A percentile compares a stretch with the other conserved stretches of the same genome.
These are phyloP conservation scores for Xanthia icteritia DNA, from an alignment of 2,888 invertebrate species.

Conservation along the genomic window DNA sequence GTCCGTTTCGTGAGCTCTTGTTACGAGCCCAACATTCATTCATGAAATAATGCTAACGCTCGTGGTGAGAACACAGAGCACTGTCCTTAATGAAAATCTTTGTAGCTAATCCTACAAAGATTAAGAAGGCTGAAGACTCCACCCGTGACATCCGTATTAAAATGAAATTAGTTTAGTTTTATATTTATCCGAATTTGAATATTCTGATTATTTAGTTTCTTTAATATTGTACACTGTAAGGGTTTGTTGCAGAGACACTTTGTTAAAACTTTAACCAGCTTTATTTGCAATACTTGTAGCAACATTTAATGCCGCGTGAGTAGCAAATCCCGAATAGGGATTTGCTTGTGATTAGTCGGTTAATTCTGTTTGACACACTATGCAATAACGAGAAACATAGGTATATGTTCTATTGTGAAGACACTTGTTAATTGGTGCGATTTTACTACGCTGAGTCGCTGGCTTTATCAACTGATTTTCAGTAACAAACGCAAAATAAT, in stretches of 20 bases:
- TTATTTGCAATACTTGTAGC: background rate
- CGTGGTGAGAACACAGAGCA: no score
- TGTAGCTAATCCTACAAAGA: background rate
- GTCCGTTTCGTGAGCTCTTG: background rate
- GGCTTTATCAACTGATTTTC: no score
- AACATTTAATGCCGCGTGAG: no score
- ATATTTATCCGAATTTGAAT: background rate
- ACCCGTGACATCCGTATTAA: background rate
- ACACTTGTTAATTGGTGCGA: background rate
- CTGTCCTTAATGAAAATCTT: background rate
- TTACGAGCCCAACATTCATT: background rate
- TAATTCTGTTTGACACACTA: background rate
- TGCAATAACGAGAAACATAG: background rate
- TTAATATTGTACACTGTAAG: background rate
- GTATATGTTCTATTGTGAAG: background rate
- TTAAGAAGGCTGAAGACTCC: background rate
- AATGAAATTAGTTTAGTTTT: background rate
- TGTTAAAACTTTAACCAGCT: background rate
- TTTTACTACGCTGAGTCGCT: background rate
- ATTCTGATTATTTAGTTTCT: background rate
- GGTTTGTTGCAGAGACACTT: background rate
- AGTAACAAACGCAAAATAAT: background rate
- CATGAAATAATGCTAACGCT: background rate
- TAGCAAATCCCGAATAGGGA: no score
- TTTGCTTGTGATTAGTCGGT: no score